Evolutionary conservation across 2,888 invertebrate genomes (phyloP), one percentile per base, ranked within the genome.

Genomic region (Mesorhabditis spiculigera): DNA sequence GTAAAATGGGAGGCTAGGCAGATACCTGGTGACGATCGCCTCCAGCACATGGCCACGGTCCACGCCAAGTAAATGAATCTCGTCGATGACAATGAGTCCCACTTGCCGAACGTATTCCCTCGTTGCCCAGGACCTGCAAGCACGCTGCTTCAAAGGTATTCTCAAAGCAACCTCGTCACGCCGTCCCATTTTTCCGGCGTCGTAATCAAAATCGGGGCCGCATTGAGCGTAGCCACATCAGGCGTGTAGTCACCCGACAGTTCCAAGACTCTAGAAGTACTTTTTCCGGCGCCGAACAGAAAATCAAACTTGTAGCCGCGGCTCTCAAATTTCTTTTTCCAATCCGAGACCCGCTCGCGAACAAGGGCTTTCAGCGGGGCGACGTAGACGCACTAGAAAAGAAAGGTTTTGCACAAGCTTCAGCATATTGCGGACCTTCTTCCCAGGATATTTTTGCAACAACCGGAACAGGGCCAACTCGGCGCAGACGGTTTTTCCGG

Each of bases 121-220:
- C 0, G 94, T 95, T 86, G 96, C 95, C 97, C 97, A 99, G 74
- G 78, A 77, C 66, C 85, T 74, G 62, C 41, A 28, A n/a, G 16
- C n/a, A 63, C 10, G 16, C 2, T 63, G 8, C 8, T 63, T 63
- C 63, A 63, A 28, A 8, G 8, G 41, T 10, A n/a, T 6, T n/a
- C 2, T 28, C 8, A 28, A 43, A n/a, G 41, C 43, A n/a, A 65
- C 74, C 74, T 75, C 4, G 95, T 95, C 84, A 99, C 93, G 68
- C 97, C 97, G 87, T 99, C 98, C 98, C 98, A 99, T 87, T 99
- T 99, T 88, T 99, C 98, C 0, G 98, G 98, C 0, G 98, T 99
- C 0, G 98, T 98, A 42, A 99, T 94, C 78, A 99, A 97, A 0
- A 99, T 91, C 86, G 93, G 92, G 0, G 95, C 92, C 67, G 88